Evolutionary conservation across 2,888 invertebrate genomes (phyloP), one percentile per base, ranked within the genome.

Genomic region (Rotaria magnacalcarata): DNA sequence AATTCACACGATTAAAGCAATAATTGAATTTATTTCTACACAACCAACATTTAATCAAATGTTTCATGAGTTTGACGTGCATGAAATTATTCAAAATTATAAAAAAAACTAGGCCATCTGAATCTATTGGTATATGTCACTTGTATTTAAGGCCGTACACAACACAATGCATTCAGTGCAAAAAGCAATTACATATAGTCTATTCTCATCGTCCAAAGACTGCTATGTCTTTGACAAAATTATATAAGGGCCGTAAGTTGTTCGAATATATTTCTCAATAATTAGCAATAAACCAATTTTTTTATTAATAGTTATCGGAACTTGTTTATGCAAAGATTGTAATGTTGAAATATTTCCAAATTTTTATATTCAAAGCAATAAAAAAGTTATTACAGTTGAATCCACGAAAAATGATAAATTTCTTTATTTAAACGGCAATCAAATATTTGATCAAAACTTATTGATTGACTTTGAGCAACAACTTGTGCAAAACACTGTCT

Each of bases 1-100:
- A 34, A 34, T 67, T 34, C 34, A 11, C 16, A 67, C 67, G 0
- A n/a, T 67, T 2, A 27, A 67, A 5, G 34, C 16, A 16, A 27
- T 67, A 5, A 67, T 67, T 67, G 67, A 67, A 67, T 67, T 67
- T 27, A 67, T 67, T 11, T 67, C 67, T 34, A 67, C 67, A 67
- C 67, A 67, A 11, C 34, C 67, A 34, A 1, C 2, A 34, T 67
- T 34, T 10, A 67, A 34, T 34, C 11, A 67, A 67, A 27, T n/a
- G 4, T 67, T 67, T 5, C 34, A 67, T 4, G 34, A 67, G 8
- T 34, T 34, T n/a, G 8, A 27, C 0, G 0, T 67, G 34, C 5
- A 14, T 14, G 27, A 34, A 27, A 34, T 67, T 10, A 67, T 67
- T 2, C 67, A 67, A 34, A 67, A 67, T 7, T 67, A 67, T 16